These are phyloP conservation scores for Brenthis daphne DNA, from an alignment of 2,888 invertebrate species.

Conservation along the genomic window DNA sequence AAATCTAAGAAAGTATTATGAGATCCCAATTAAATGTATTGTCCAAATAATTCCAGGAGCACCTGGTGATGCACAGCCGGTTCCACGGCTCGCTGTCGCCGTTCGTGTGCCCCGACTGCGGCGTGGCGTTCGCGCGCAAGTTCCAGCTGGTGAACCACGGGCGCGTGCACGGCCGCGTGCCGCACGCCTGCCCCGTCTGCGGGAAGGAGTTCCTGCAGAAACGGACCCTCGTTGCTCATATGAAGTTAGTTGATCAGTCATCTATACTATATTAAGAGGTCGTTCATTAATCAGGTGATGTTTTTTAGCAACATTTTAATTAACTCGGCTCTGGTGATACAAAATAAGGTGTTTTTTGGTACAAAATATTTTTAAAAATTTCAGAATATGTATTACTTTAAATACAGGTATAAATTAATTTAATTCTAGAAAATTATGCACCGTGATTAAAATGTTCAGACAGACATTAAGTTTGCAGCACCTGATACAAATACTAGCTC, in stretches of 20 bases:
- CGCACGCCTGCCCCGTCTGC: conserved; percentile 91
- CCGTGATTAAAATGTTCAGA: too few species aligned
- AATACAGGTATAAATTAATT: too few species aligned
- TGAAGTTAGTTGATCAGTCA: conserved; percentile 77
- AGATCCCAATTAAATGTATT: neutral
- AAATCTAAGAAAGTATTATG: neutral
- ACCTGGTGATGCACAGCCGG: conserved; percentile 92
- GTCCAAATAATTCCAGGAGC: conserved; percentile 63
- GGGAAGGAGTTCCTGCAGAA: conserved; percentile 93
- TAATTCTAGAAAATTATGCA: too few species aligned
- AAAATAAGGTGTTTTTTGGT: too few species aligned
- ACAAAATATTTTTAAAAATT: too few species aligned
- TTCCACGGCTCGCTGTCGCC: conserved; percentile 98
- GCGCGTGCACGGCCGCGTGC: conserved; percentile 89
- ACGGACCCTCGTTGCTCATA: conserved; percentile 90
- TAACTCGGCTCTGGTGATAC: too few species aligned
- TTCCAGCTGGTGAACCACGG: conserved; percentile 93
- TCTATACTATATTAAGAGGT: too few species aligned
- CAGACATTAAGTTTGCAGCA: too few species aligned
- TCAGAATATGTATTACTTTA: too few species aligned
- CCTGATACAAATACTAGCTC: too few species aligned
- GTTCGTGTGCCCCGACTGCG: conserved; percentile 95
- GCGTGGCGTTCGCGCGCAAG: conserved; percentile 91
- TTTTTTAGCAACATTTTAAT: too few species aligned
- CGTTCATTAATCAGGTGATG: too few species aligned